Conservation (phyloP, 2,888 invertebrate genomes). For the Endotricha flammealis region DNA sequence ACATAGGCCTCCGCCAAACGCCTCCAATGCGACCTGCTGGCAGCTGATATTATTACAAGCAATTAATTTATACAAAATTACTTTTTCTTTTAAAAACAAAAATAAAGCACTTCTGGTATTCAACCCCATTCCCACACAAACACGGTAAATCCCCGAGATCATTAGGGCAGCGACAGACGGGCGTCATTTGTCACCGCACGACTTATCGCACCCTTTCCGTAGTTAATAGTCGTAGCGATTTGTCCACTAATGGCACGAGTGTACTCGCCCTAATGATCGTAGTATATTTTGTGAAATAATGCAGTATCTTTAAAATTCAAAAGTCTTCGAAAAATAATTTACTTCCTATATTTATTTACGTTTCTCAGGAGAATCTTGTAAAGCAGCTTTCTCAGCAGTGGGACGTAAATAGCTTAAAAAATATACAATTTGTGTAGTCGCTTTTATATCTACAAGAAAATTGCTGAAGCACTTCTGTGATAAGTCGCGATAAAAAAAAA, state of each 20-base stretch:
- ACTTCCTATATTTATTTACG: background rate
- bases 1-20: no score
- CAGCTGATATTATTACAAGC: no score
- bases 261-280: conserved; percentile 18
- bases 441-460: no score
- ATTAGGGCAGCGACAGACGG: conserved; percentile 23
- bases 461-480: no score
- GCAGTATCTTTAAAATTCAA: background rate
- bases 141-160: conserved; percentile 20
- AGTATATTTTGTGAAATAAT: conserved; percentile 4
- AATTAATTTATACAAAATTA: no score
- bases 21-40: no score
- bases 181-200: conserved; percentile 32
- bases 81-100: no score
- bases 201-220: conserved; percentile 29
- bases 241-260: conserved; percentile 22
- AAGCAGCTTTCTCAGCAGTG: no score
- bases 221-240: conserved; percentile 29
- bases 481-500: no score
- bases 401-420: no score
- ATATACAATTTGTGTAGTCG: no score
- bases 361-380: background rate
- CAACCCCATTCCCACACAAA: conserved; percentile 2
- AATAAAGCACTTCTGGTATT: no score
- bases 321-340: background rate